Percentiles rank a stretch among this genome's conserved stretches.
Conservation (phyloP, 1,140 invertebrate species). For the Cyrtorhinus lividipennis region DNA sequence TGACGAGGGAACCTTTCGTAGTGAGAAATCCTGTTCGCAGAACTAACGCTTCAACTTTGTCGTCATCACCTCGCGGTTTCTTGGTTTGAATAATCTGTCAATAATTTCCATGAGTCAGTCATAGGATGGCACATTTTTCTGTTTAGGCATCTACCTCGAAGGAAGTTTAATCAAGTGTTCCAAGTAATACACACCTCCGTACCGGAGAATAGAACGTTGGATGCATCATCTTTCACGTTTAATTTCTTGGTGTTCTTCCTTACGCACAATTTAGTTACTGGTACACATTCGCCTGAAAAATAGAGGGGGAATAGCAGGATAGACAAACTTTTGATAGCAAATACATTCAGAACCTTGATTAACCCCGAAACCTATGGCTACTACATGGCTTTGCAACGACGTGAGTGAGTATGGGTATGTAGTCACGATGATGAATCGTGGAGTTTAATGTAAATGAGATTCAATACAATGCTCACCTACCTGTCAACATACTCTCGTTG, state of each 20-base stretch:
- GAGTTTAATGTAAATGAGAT: no score
- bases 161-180: conserved; percentile 33
- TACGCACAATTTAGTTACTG: conserved; percentile 78
- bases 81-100: not conserved
- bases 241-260: conserved; percentile 51
- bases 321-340: no score
- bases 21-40: conserved; percentile 75
- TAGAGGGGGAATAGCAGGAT: no score
- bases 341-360: no score
- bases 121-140: not conserved
- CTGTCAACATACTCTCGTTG: conserved; percentile 93
- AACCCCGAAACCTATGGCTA: no score
- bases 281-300: conserved; percentile 47
- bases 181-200: conserved; percentile 47
- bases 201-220: conserved; percentile 52
- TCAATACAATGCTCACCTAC: conserved; percentile 44
- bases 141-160: no score
- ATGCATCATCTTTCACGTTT: conserved; percentile 64
- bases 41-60: conserved; percentile 48
- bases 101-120: no score
- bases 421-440: no score
- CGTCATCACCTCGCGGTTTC: conserved; percentile 35
- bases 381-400: no score
- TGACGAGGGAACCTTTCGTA: conserved; percentile 75
- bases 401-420: no score